Conservation (phyloP, 2,888 invertebrate genomes). For the Strigamia crassipes region DNA sequence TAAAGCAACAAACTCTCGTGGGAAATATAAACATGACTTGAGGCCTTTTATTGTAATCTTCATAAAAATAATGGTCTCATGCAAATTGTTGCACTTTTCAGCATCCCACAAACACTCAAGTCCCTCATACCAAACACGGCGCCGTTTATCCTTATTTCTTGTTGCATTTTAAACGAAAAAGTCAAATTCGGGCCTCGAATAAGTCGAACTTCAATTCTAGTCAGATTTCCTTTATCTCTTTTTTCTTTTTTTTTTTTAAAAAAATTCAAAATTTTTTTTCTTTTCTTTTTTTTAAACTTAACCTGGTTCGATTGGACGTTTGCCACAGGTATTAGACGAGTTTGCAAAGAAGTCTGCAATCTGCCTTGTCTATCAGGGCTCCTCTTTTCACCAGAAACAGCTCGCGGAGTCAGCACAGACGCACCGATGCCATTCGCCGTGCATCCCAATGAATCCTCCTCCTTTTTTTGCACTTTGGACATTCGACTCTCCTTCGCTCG, state of each 20-base stretch:
- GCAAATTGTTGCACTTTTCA: not conserved
- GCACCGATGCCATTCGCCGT: not conserved
- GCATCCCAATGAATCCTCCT: slow-evolving; percentile 5
- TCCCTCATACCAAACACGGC: too few relatives aligned
- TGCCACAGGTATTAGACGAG: slow-evolving; percentile 10
- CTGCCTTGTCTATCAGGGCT: not conserved
- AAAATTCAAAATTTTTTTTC: not conserved
- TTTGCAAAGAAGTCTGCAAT: slow-evolving; percentile 4
- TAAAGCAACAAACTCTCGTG: not conserved
- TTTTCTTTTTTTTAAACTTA: not conserved
- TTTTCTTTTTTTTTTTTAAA: not conserved
- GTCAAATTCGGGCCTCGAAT: too few relatives aligned
- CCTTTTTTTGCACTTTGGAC: slow-evolving; percentile 5
- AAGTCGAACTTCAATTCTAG: too few relatives aligned
- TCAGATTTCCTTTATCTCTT: too few relatives aligned
- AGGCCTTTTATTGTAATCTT: slow-evolving; percentile 2
- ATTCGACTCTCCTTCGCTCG: slow-evolving; percentile 10
- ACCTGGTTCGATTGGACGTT: slow-evolving; percentile 10
- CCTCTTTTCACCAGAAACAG: not conserved
- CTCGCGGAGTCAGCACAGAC: slow-evolving; percentile 10
- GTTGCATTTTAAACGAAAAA: too few relatives aligned
- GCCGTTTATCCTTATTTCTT: too few relatives aligned
- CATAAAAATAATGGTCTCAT: not conserved
- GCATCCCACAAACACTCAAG: too few relatives aligned
- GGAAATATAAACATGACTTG: not conserved